Percentiles rank a stretch among this genome's conserved stretches.
These are phyloP conservation scores for Eilema caniola DNA, from an alignment of 2,888 invertebrate genomes.

Conservation along the genomic window DNA sequence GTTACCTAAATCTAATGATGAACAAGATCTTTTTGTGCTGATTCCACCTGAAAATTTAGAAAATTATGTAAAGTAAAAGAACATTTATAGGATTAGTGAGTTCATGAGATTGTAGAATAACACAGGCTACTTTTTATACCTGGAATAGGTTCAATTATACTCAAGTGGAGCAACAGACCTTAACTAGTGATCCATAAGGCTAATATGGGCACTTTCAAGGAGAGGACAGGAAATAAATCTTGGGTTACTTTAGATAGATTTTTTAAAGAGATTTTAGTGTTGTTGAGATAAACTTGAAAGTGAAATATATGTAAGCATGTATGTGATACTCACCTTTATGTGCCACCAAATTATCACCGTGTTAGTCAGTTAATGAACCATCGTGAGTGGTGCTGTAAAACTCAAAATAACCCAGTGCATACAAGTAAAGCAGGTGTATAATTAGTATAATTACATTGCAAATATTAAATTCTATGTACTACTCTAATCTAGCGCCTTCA, in stretches of 20 bases:
- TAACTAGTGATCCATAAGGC: too few relatives aligned
- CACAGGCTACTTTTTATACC: too few relatives aligned
- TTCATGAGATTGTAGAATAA: background rate
- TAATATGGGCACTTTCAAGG: too few relatives aligned
- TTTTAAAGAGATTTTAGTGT: too few relatives aligned
- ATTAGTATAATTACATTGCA: background rate
- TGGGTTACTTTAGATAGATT: too few relatives aligned
- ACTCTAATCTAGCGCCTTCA: background rate
- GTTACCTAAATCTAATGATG: conserved; percentile 94
- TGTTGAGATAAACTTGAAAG: too few relatives aligned
- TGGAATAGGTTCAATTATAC: too few relatives aligned
- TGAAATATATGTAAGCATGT: background rate
- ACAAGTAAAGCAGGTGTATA: conserved; percentile 9
- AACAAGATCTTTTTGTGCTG: conserved; percentile 95
- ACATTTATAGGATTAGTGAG: background rate
- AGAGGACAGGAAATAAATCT: too few relatives aligned
- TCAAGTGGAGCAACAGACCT: too few relatives aligned
- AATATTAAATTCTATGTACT: too few relatives aligned
- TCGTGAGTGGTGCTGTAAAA: conserved; percentile 58
- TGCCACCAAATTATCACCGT: conserved; percentile 20
- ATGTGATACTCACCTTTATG: conserved; percentile 34
- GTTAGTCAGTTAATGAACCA: conserved; percentile 42
- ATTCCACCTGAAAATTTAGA: conserved; percentile 91
- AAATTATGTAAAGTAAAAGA: background rate
- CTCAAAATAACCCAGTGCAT: conserved; percentile 51